Percentiles rank a stretch among this genome's conserved stretches.
phyloP scores from a whole-genome alignment of 2,888 invertebrate species.

The Harpalus rubripes region DNA sequence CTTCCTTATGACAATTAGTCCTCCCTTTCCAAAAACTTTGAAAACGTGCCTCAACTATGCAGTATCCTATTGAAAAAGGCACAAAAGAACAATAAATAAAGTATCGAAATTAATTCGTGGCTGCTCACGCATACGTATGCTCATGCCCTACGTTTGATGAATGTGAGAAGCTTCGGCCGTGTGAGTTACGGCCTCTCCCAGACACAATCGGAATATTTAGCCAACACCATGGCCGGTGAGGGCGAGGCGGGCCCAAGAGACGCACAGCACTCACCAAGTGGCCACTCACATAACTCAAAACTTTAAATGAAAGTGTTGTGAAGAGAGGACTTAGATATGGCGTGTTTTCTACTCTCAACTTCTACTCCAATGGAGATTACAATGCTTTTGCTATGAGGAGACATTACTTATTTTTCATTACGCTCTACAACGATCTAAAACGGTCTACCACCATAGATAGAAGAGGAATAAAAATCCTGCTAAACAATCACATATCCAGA shows the following conservation, averaged over 20 bases:
- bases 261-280: background rate
- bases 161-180: conserved; percentile 60
- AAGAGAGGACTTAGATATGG: conserved; percentile 23
- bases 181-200: conserved; percentile 62
- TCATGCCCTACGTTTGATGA: conserved; percentile 56
- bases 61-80: conserved; percentile 56
- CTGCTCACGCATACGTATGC: conserved; percentile 35
- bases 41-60: conserved; percentile 43
- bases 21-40: conserved; percentile 49
- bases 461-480: too few relatives aligned
- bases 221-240: conserved; percentile 64
- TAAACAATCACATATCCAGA: too few relatives aligned
- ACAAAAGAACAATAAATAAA: conserved; percentile 65
- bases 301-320: conserved; percentile 60
- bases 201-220: conserved; percentile 68
- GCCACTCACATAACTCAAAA: conserved; percentile 59
- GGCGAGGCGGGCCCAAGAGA: background rate
- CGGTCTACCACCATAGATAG: too few relatives aligned
- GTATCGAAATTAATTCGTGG: conserved; percentile 64
- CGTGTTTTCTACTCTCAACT: conserved; percentile 27
- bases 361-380: background rate
- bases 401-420: background rate
- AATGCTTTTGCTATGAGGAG: background rate
- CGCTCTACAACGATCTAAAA: background rate
- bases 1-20: background rate